These are phyloP conservation scores for Urocitellus parryii DNA, from an alignment of 2,113 vertebrate species.

Conservation along the genomic window DNA sequence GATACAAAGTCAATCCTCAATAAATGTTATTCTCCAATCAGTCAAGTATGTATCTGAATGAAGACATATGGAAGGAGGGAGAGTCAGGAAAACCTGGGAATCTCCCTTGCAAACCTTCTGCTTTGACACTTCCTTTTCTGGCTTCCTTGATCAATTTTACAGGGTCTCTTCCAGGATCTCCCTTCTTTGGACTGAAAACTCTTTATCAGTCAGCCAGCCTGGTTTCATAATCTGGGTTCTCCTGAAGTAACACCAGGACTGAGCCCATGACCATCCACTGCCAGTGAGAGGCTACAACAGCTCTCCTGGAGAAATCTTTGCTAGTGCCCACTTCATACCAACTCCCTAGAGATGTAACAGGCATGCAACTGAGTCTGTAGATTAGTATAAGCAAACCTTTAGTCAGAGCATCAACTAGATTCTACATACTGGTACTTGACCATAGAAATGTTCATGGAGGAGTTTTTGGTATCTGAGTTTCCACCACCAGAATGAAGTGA, in stretches of 20 bases:
- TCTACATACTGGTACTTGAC: not conserved
- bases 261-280: not conserved
- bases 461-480: not conserved
- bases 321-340: not conserved
- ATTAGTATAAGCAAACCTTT: not conserved
- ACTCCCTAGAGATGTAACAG: no score
- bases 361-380: fast-evolving
- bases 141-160: not conserved
- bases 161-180: not conserved
- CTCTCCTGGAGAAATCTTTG: not conserved
- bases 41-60: not conserved
- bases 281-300: not conserved
- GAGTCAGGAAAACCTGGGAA: not conserved
- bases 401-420: not conserved
- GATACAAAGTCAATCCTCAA: not conserved
- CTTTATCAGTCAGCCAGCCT: not conserved
- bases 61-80: not conserved
- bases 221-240: not conserved
- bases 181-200: not conserved
- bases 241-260: not conserved
- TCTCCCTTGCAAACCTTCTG: not conserved
- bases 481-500: not conserved
- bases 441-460: not conserved
- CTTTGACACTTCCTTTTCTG: not conserved
- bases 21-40: not conserved